A percentile compares a stretch with the other conserved stretches of the same genome.
Evolutionary conservation across 2,113 vertebrate species (phyloP).

Genomic region (Stomatorhinus ivindoensis): DNA sequence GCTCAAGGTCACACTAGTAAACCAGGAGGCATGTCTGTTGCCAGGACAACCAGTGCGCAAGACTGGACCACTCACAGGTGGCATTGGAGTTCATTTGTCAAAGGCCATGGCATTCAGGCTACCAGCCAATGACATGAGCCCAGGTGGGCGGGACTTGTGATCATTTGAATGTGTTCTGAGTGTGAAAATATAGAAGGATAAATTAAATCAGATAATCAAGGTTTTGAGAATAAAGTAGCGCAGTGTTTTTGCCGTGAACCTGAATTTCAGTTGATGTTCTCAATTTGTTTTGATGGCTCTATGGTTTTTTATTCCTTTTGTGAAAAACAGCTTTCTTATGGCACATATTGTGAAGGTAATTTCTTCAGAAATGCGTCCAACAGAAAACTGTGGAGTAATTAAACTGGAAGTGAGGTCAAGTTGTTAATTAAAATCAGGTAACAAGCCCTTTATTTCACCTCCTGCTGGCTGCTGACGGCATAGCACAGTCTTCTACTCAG

Average conservation of each 20-base stretch:
- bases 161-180: not conserved
- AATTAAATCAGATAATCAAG: not conserved
- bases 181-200: not conserved
- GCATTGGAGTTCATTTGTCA: not conserved
- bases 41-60: not conserved
- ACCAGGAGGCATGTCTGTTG: not conserved
- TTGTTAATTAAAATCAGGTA: not conserved
- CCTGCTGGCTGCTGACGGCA: not conserved
- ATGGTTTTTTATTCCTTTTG: not conserved
- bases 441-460: not conserved
- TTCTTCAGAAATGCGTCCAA: not conserved
- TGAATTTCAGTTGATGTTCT: not conserved
- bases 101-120: no score
- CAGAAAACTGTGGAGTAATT: not conserved
- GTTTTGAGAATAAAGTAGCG: not conserved
- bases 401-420: not conserved
- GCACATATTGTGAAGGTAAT: not conserved
- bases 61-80: not conserved
- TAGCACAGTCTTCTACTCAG: not conserved
- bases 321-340: not conserved
- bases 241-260: not conserved
- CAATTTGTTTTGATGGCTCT: not conserved
- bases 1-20: not conserved
- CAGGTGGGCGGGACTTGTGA: not conserved
- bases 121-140: not conserved